A percentile compares a stretch with the other conserved stretches of the same genome.
Evolutionary conservation across 2,797 vertebrate genomes (phyloP).

Genomic region (Cryptoprocta ferox): DNA sequence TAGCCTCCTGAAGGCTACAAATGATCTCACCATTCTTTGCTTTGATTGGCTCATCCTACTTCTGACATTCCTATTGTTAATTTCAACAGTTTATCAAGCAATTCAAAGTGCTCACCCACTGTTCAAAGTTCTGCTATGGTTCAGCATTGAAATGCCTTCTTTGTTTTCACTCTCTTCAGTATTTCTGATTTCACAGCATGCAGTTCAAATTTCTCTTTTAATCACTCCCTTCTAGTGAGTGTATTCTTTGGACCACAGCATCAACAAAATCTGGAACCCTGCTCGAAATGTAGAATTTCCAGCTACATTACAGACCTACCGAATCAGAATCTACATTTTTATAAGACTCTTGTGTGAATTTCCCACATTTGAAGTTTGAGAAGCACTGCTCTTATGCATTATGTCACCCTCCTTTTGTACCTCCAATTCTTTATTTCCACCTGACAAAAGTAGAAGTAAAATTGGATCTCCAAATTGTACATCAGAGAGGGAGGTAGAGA

Average conservation of each 20-base stretch:
- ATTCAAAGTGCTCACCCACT: neutral
- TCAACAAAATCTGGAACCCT: neutral
- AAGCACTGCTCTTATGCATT: neutral
- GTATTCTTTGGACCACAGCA: neutral
- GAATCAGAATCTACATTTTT: neutral
- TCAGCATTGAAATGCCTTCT: neutral
- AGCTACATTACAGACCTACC: neutral
- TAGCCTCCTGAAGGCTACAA: neutral
- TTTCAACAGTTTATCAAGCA: neutral
- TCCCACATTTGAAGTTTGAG: neutral
- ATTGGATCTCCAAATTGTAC: neutral
- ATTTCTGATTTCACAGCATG: neutral
- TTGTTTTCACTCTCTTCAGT: neutral
- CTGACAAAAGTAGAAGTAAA: neutral
- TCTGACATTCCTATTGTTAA: neutral
- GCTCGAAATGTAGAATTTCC: neutral
- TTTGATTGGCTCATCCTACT: neutral
- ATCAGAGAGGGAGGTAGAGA: neutral
- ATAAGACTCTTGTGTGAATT: neutral
- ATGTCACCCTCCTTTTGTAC: neutral
- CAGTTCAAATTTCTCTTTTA: neutral
- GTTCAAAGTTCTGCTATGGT: neutral
- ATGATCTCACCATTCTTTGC: neutral
- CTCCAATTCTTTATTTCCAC: neutral
- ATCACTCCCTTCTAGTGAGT: neutral